Percentiles rank a stretch among this genome's conserved stretches.
phyloP scores from a whole-genome alignment of 37 sponge, comb jelly and placozoan genomes.

The Aphrocallistes beatrix region DNA sequence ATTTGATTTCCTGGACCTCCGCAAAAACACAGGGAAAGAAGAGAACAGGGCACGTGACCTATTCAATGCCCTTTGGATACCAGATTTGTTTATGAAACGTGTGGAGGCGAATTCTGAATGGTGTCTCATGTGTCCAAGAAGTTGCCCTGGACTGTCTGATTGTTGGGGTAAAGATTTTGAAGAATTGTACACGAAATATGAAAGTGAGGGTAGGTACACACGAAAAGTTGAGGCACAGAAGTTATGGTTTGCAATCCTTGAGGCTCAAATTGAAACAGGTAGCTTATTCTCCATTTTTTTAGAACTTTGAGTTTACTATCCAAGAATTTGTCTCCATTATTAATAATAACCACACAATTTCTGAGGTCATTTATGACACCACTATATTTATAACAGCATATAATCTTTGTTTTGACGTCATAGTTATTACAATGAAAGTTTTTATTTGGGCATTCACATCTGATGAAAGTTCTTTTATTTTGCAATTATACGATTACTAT shows the following conservation, averaged over 20 bases:
- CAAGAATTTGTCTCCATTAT: no score
- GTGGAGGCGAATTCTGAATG: conserved; percentile 71
- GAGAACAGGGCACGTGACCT: conserved; percentile 92
- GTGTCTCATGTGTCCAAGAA: conserved; percentile 96
- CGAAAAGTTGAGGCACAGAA: conserved; percentile 78
- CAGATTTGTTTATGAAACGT: conserved; percentile 94
- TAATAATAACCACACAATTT: no score
- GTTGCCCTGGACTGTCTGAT: conserved; percentile 86
- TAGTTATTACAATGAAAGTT: no score
- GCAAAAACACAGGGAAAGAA: conserved; percentile 95
- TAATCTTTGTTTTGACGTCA: no score
- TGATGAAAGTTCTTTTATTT: no score
- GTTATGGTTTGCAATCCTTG: conserved; percentile 96
- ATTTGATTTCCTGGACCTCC: conserved; percentile 86
- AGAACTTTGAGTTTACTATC: no score
- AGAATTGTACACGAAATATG: conserved; percentile 71
- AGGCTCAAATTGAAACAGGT: conserved; percentile 89
- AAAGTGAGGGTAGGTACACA: conserved; percentile 60
- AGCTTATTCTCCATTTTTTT: no score
- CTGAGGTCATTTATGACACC: no score
- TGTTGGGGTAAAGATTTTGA: conserved; percentile 93
- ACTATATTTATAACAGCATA: no score
- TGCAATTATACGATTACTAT: no score
- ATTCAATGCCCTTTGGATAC: conserved; percentile 94
- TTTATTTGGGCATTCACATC: no score